Base-by-base conservation (phyloP, 2,888 invertebrate species). In the Tubiluchus corallicola region DNA sequence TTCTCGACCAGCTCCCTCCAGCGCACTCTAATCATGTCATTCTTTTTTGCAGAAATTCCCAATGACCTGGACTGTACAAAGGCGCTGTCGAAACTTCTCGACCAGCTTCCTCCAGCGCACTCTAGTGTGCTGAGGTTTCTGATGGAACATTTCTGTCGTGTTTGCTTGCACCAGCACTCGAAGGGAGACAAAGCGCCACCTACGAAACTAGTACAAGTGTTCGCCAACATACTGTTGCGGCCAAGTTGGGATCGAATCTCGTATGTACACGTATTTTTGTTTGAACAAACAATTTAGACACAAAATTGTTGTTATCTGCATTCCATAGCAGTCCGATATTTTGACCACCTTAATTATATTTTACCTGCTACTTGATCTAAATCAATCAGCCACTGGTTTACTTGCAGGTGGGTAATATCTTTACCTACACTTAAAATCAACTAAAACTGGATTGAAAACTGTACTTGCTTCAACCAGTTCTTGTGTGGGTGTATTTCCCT, bases 191-290 rank as follows among this genome's bases (percentile, higher is more conserved):
- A 69, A 41, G 75, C 76, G 54, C 74, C 75, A 3, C 76, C 76
- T 3, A 73, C 74, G 16, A 69, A 74, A 48, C 70, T 80, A 43
- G 68, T 77, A 41, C 77, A 78, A 64, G 75, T 75, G 40, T 71
- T 79, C 55, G 77, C 77, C 62, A 76, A 78, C 58, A 74, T 79
- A 53, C 68, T 81, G 42, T 65, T 80, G 38, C 67, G 79, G 48
- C 80, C 80, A 17, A 77, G 77, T 3, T 80, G 79, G 79, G 77
- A 78, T 57, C 69, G 74, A 55, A 78, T 79, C 51, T 73, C 77
- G 77, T 78, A 68, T 72, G 73, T 67, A n/a, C n/a, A n/a, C n/a
- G n/a, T n/a, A n/a, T n/a, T n/a, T n/a, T n/a, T n/a, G n/a, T n/a
- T n/a, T n/a, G n/a, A n/a, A n/a, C n/a, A n/a, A n/a, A n/a, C n/a